Percentiles rank a stretch among this genome's conserved stretches.
These are phyloP conservation scores for Nothocercus julius DNA, from an alignment of 2,113 vertebrate species.

Conservation along the genomic window DNA sequence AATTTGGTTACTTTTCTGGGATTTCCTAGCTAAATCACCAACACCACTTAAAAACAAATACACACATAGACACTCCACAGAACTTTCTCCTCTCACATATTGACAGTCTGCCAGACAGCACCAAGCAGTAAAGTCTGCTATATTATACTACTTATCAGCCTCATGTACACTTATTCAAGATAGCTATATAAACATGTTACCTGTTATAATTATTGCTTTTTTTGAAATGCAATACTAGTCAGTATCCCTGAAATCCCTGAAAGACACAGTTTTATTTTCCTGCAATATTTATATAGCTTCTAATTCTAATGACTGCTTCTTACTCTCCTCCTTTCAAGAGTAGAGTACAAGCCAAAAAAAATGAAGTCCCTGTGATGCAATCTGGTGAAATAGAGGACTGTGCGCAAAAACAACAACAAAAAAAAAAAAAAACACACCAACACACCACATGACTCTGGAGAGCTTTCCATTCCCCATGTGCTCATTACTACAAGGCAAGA, in stretches of 20 bases:
- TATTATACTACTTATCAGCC: background rate
- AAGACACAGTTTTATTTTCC: background rate
- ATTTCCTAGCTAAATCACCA: background rate
- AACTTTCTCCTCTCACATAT: background rate
- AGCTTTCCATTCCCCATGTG: background rate
- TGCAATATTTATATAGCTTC: background rate
- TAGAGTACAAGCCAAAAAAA: background rate
- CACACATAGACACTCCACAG: background rate
- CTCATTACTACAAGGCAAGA: conserved; percentile 29
- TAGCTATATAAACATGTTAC: background rate
- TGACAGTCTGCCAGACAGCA: background rate
- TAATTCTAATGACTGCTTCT: background rate
- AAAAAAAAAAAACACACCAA: too few relatives aligned
- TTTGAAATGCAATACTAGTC: background rate
- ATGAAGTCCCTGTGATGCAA: background rate
- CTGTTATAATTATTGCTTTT: background rate
- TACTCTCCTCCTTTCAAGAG: background rate
- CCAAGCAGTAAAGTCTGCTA: rapidly evolving
- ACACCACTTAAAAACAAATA: background rate
- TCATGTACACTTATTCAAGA: rapidly evolving
- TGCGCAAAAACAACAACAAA: background rate
- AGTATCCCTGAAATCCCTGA: background rate
- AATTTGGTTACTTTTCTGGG: background rate
- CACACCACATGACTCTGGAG: background rate
- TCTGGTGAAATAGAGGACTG: background rate